Evolutionary conservation across 1,140 invertebrate species (phyloP).

Genomic region (Hylaeus volcanicus): DNA sequence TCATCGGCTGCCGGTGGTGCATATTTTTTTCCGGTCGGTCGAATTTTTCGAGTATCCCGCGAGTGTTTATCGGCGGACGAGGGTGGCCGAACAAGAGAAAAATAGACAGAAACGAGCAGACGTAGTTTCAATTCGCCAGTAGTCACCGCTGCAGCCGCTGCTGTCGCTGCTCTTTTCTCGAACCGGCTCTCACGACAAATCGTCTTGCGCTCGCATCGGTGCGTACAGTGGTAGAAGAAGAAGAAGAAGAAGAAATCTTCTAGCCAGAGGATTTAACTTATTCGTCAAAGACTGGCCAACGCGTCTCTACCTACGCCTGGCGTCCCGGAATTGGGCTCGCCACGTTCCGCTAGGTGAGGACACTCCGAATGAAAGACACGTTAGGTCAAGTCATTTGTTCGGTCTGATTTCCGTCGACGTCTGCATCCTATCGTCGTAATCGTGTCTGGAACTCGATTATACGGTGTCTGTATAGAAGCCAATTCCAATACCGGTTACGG

Average conservation of each 20-base stretch:
- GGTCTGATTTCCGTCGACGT: not conserved
- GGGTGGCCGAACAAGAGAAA: not conserved
- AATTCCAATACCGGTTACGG: constrained; percentile 42
- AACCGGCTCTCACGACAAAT: constrained; percentile 32
- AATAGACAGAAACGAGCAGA: not conserved
- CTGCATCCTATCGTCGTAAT: not conserved
- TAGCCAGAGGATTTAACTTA: constrained; percentile 26
- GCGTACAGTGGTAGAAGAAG: constrained; percentile 19
- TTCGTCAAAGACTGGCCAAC: not conserved
- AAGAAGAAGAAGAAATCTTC: not conserved
- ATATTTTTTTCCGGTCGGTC: not conserved
- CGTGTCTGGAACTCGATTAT: constrained; percentile 1
- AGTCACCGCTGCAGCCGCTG: constrained; percentile 21
- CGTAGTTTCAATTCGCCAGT: constrained; percentile 11
- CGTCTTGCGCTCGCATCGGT: constrained; percentile 37
- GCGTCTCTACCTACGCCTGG: not conserved
- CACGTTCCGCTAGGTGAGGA: constrained; percentile 34
- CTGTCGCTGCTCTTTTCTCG: constrained; percentile 40
- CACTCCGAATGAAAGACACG: no score
- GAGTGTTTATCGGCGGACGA: constrained; percentile 5
- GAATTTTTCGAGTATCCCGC: not conserved
- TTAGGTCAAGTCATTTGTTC: constrained; percentile 7
- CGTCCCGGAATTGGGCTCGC: constrained; percentile 4
- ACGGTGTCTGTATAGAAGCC: not conserved
- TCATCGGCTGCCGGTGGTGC: constrained; percentile 16